phyloP scores from a whole-genome alignment of 2,113 vertebrate species.

The Perccottus glenii region DNA sequence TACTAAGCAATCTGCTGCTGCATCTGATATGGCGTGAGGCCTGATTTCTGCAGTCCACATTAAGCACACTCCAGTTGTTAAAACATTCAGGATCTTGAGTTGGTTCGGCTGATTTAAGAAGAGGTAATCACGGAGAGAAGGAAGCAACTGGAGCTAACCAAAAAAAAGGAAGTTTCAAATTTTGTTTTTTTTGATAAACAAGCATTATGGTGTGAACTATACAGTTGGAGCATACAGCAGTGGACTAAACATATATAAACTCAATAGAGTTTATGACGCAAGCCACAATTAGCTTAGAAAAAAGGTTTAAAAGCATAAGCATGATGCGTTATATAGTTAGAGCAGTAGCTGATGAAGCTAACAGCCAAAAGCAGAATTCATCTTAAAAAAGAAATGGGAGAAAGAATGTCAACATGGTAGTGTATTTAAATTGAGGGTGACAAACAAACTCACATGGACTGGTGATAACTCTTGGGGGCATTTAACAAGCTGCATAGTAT shows the following conservation, averaged over 20 bases:
- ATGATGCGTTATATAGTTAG: too few species aligned
- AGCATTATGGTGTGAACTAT: too few species aligned
- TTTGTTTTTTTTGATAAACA: too few species aligned
- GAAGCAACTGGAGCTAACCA: slow-evolving; percentile 5
- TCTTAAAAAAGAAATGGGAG: neutral
- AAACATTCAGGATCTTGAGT: slow-evolving; percentile 46
- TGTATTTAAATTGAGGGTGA: slow-evolving; percentile 51
- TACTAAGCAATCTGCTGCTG: slow-evolving; percentile 65
- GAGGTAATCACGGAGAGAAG: slow-evolving; percentile 40
- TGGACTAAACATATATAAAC: too few species aligned
- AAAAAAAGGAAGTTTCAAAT: neutral
- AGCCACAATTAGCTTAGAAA: too few species aligned
- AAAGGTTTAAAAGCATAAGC: too few species aligned
- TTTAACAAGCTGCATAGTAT: slow-evolving; percentile 60
- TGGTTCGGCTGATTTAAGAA: slow-evolving; percentile 67
- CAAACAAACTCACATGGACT: slow-evolving; percentile 40
- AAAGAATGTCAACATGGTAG: slow-evolving; percentile 32
- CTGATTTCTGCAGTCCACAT: slow-evolving; percentile 65
- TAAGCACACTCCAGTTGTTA: slow-evolving; percentile 41
- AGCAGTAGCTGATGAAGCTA: too few species aligned
- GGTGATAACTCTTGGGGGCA: slow-evolving; percentile 46
- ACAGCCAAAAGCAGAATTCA: too few species aligned
- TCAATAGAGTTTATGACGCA: too few species aligned
- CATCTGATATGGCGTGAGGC: slow-evolving; percentile 71
- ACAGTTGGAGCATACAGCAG: too few species aligned